Conservation (phyloP, 92 coral and sea anemone species). For the Zoanthus sansibaricus region DNA sequence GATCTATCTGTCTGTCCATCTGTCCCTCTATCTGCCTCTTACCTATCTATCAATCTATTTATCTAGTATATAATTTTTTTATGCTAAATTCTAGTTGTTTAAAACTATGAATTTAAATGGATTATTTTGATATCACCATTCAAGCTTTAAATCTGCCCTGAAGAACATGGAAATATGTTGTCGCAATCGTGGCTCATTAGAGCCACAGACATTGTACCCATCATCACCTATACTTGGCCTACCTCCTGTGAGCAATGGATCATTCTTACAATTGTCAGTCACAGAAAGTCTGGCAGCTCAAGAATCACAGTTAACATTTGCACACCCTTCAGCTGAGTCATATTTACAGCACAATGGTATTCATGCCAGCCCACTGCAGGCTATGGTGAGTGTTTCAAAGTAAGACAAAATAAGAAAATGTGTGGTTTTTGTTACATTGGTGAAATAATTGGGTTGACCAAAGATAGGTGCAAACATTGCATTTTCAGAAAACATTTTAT, state of each 20-base stretch:
- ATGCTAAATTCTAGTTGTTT: too few species aligned
- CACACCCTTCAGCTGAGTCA: conserved; percentile 69
- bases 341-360: conserved; percentile 65
- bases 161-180: conserved; percentile 98
- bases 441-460: too few species aligned
- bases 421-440: too few species aligned
- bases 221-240: conserved; percentile 68
- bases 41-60: too few species aligned
- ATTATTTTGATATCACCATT: background rate
- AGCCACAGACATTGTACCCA: conserved; percentile 66
- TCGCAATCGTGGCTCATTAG: conserved; percentile 75
- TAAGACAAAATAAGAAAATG: too few species aligned
- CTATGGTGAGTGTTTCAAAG: conserved; percentile 69
- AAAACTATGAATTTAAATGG: too few species aligned
- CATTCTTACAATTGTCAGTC: conserved; percentile 70
- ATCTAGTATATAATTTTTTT: background rate
- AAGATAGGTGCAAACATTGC: too few species aligned
- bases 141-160: conserved; percentile 90
- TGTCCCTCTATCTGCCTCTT: too few species aligned
- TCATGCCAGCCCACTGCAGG: conserved; percentile 76
- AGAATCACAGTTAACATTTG: conserved; percentile 58
- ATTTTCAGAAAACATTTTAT: too few species aligned
- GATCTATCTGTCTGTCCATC: too few species aligned
- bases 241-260: conserved; percentile 69
- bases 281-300: conserved; percentile 76